phyloP scores from a whole-genome alignment of 2,797 vertebrate genomes.

The Myotis pilosus region DNA sequence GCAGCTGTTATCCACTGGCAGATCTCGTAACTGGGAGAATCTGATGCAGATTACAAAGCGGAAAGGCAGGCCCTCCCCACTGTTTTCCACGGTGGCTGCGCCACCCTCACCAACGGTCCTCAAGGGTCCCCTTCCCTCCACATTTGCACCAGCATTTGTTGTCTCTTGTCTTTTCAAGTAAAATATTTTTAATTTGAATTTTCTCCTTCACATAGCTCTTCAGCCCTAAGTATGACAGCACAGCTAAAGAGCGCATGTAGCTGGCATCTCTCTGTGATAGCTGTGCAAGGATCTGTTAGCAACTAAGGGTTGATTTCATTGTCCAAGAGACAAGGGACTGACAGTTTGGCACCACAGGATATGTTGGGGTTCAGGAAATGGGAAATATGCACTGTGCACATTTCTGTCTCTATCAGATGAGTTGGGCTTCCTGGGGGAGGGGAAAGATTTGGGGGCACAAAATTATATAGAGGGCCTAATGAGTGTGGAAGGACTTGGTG shows the following conservation, averaged over 20 bases:
- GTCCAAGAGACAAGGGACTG: not conserved
- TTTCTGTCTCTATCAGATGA: not conserved
- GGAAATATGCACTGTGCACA: not conserved
- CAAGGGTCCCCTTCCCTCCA: not conserved
- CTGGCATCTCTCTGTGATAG: not conserved
- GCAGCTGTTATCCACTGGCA: not conserved
- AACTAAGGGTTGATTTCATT: not conserved
- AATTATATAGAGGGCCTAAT: not conserved
- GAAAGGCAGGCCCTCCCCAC: not conserved
- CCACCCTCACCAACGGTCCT: not conserved
- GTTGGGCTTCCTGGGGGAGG: not conserved
- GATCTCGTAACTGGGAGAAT: not conserved
- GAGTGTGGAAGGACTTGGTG: not conserved
- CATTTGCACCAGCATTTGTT: not conserved
- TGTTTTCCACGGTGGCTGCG: not conserved
- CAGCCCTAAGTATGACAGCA: not conserved
- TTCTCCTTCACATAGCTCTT: constrained; percentile 10
- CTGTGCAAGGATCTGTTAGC: not conserved
- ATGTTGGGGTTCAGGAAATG: not conserved
- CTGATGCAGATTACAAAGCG: not conserved
- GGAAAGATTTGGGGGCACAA: not conserved
- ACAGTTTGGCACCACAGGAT: not conserved
- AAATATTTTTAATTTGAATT: constrained; percentile 21
- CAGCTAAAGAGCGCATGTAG: not conserved
- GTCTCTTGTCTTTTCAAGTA: not conserved